Base-by-base conservation (phyloP, 2,797 vertebrate genomes). In the Diceros bicornis region DNA sequence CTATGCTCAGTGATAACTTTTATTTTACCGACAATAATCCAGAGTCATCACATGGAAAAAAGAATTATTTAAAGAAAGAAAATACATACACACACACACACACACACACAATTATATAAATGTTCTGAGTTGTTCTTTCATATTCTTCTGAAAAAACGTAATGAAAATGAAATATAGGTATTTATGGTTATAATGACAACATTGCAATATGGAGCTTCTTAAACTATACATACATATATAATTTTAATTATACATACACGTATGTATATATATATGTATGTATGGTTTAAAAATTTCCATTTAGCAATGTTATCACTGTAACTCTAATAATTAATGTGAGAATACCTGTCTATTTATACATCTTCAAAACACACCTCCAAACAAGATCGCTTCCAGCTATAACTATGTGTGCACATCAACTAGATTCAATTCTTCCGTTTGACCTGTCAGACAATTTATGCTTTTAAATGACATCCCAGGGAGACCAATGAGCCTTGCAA, bases 21-120 rank as follows among this genome's bases (percentile, higher is more conserved):
- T 89, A 69, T 85, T 96, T 92, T 64, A 83, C 0, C 69, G 34
- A 29, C 74, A 84, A 97, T 79, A 72, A 95, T 82, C 77, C 37
- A 87, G 85, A 95, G 68, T 47, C 32, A 88, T 92, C n/a, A 83
- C 6, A 21, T 21, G 16, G 29, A 29, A 41, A 78, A 64, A 66
- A 34, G 23, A 57, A 74, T 91, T 41, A 91, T 20, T 16, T 82
- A 74, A 37, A 69, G 20, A 93, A 29, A 93, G 21, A 44, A 55
- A 41, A 75, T 34, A 9, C 9, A 57, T 64, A 68, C 7, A 61
- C 32, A 47, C 44, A 47, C 0, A 78, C n/a, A n/a, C n/a, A n/a
- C n/a, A n/a, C n/a, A n/a, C 2, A 50, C 10, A 71, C 3, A 95
- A 62, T 75, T 59, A 66, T 57, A 79, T 68, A 84, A 55, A 84